A percentile compares a stretch with the other conserved stretches of the same genome.
phyloP scores from a whole-genome alignment of 1,140 invertebrate species.

The Dreissena rostriformis region DNA sequence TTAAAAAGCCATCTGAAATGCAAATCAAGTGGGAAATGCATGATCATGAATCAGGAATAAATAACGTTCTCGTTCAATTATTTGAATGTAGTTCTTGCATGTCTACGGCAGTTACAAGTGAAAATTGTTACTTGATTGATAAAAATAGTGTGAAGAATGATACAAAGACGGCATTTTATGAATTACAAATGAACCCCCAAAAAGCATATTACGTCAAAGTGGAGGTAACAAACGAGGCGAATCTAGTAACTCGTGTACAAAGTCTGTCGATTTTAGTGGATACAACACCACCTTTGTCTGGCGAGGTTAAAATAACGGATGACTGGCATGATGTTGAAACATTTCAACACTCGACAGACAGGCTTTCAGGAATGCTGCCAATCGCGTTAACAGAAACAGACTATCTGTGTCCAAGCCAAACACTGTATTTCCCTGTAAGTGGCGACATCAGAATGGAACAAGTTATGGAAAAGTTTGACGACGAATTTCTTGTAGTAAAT shows the following conservation, averaged over 20 bases:
- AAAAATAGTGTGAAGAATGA: conserved; percentile 23
- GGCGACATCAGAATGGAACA: neutral
- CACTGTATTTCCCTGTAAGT: neutral
- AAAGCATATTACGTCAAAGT: conserved; percentile 27
- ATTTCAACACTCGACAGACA: conserved; percentile 12
- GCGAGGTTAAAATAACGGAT: conserved; percentile 19
- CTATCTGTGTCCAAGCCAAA: conserved; percentile 25
- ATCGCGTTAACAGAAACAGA: conserved; percentile 8
- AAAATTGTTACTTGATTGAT: conserved; percentile 18
- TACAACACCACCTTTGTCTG: neutral
- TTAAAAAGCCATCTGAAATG: conserved; percentile 4
- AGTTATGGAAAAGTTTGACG: conserved; percentile 11
- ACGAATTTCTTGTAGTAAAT: conserved; percentile 21
- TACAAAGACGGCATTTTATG: conserved; percentile 32
- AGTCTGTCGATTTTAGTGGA: conserved; percentile 26
- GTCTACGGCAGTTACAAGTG: neutral
- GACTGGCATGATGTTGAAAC: conserved; percentile 18
- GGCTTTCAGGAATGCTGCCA: conserved; percentile 6
- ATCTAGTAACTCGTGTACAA: conserved; percentile 5
- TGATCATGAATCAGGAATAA: conserved; percentile 25
- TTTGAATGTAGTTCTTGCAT: conserved; percentile 12
- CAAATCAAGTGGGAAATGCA: conserved; percentile 19
- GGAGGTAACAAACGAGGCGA: conserved; percentile 30
- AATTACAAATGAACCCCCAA: conserved; percentile 10
- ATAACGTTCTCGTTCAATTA: neutral